phyloP scores from a whole-genome alignment of 2,113 vertebrate species.

The Monarcha castaneiventris region DNA sequence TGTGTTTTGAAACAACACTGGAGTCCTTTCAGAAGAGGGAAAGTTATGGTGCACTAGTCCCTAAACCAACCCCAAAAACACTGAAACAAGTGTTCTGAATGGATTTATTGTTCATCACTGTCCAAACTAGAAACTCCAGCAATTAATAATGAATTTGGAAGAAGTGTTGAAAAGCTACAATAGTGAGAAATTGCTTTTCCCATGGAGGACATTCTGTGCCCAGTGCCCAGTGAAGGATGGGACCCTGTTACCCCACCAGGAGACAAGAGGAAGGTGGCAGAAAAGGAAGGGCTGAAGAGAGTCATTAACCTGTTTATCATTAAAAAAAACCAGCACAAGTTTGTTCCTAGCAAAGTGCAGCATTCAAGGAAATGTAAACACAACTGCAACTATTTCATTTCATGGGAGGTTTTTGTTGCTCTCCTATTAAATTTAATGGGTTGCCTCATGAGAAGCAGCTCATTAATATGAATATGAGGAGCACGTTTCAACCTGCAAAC shows the following conservation, averaged over 20 bases:
- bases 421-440: slow-evolving; percentile 58
- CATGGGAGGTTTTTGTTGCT: slow-evolving; percentile 54
- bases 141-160: background rate
- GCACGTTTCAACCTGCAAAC: slow-evolving; percentile 20
- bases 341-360: background rate
- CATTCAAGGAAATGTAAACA: slow-evolving; percentile 13
- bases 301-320: background rate
- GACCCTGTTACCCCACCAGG: background rate
- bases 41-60: background rate
- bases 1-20: background rate
- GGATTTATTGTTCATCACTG: background rate
- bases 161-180: background rate
- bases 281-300: background rate
- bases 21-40: background rate
- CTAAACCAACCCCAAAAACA: background rate
- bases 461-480: slow-evolving; percentile 59
- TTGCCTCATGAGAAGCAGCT: slow-evolving; percentile 57
- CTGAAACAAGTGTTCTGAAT: background rate
- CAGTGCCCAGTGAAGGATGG: background rate
- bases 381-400: slow-evolving; percentile 41
- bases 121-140: background rate
- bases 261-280: background rate
- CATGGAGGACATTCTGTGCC: background rate
- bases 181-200: background rate
- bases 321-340: background rate